Base-by-base conservation (phyloP, 2,113 vertebrate genomes). In the Cryptoleucopteryx plumbea region DNA sequence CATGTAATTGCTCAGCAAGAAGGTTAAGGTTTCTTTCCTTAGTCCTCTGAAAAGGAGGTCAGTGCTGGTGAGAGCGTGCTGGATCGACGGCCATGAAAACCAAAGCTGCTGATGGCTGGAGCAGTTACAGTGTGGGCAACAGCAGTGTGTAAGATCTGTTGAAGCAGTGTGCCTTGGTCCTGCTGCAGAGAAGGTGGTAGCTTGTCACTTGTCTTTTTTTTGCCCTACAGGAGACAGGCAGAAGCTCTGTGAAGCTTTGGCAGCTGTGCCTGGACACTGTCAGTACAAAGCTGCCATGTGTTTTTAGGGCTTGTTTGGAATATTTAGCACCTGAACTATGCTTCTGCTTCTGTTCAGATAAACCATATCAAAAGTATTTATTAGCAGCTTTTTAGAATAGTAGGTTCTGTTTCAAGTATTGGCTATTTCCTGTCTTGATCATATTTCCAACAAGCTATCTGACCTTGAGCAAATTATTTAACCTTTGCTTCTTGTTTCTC, bases 401-500 rank as follows among this genome's bases (percentile, higher is more conserved):
- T 58, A 66, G 55, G 12, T 40, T 80, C 56, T 73, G 10, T 38
- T 94, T 91, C 43, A 53, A 68, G 19, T 47, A 14, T 72, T 70
- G 52, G 50, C 40, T 83, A 2, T 83, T 88, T 94, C 87, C 47
- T 91, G 21, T 80, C 82, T 77, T 26, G 34, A 34, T 78, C 10
- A 0, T 85, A 48, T 90, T 96, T 94, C 62, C 34, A 82, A 8
- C 31, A 85, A 90, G 65, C 23, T 11, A 3, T 50, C 58, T 90
- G 70, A 96, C 78, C 90, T 88, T 70, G 78, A 88, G 78, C 86
- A 77, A 70, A 66, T 93, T 75, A 58, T 27, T 88, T 94, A 85
- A 96, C 82, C 66, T 93, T 75, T 85, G 52, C 53, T 75, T 52
- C 70, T 96, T 91, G 58, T 75, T 94, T 90, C 53, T 91, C 42